Conservation (phyloP, 2,113 vertebrate genomes). For the Eubucco bourcierii region DNA sequence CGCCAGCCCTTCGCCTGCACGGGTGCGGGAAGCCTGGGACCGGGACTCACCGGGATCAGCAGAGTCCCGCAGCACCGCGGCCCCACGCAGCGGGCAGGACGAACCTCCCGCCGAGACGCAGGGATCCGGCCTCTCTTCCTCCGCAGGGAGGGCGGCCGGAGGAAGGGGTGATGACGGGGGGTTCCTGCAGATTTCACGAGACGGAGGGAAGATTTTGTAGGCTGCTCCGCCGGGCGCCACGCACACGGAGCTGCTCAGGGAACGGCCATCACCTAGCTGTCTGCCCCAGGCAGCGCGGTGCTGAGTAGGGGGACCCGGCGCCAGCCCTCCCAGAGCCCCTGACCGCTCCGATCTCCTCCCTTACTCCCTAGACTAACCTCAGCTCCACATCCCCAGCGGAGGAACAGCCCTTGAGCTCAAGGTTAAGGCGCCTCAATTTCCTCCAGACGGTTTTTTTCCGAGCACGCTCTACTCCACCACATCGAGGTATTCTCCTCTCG, state of each 20-base stretch:
- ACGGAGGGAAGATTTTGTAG: slow-evolving; percentile 19
- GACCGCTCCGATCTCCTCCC: not conserved
- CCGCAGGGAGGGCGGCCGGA: not conserved
- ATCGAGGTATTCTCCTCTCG: slow-evolving; percentile 38
- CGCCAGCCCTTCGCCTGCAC: not conserved
- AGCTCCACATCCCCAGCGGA: not conserved
- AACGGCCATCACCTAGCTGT: slow-evolving; percentile 29
- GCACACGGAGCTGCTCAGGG: not conserved
- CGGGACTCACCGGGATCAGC: not conserved
- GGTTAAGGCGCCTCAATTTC: not conserved
- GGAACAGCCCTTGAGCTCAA: not conserved
- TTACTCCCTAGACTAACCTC: not conserved
- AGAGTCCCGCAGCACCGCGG: not conserved
- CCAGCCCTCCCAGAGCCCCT: not conserved
- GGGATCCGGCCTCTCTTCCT: not conserved
- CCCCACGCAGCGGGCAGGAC: not conserved
- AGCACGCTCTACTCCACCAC: not conserved
- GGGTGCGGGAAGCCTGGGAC: not conserved
- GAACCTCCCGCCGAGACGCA: not conserved
- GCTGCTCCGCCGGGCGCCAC: not conserved
- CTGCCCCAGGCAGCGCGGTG: not conserved
- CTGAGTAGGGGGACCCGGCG: not conserved
- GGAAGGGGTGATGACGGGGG: not conserved
- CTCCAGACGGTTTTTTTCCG: not conserved
- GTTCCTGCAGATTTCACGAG: not conserved